Percentiles rank a stretch among this genome's conserved stretches.
Evolutionary conservation across 1,140 invertebrate species (phyloP).

Genomic region (Maniola jurtina): DNA sequence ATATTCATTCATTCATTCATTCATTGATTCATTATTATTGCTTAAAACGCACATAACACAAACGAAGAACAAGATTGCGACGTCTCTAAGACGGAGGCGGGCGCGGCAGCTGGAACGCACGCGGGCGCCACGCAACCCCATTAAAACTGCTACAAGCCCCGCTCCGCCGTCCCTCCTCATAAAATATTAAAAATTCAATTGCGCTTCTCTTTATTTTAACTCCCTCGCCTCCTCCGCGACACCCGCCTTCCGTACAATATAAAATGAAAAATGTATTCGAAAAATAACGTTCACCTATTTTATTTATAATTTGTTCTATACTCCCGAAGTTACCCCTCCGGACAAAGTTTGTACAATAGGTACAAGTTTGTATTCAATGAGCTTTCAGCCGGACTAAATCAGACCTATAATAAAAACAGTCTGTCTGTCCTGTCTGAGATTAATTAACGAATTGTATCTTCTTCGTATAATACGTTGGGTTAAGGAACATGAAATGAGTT

Average conservation of each 20-base stretch:
- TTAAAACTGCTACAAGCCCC: conserved; percentile 70
- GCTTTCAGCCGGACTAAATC: too few relatives aligned
- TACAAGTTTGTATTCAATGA: too few relatives aligned
- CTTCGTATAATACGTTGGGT: too few relatives aligned
- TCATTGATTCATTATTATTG: too few relatives aligned
- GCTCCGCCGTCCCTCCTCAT: conserved; percentile 71
- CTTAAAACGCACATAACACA: too few relatives aligned
- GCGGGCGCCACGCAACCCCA: conserved; percentile 60
- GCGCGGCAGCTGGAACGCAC: conserved; percentile 18
- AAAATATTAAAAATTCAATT: conserved; percentile 81
- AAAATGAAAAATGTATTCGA: conserved; percentile 79
- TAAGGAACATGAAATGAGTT: too few relatives aligned
- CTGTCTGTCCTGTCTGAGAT: too few relatives aligned
- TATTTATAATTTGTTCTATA: conserved; percentile 77
- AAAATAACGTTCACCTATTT: conserved; percentile 75
- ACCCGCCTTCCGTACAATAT: conserved; percentile 71
- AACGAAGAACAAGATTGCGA: too few relatives aligned
- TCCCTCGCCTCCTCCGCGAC: conserved; percentile 60
- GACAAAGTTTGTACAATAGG: conserved; percentile 23
- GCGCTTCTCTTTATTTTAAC: conserved; percentile 80
- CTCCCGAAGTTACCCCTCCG: conserved; percentile 23
- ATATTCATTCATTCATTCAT: too few relatives aligned
- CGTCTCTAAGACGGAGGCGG: background rate
- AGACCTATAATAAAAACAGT: too few relatives aligned
- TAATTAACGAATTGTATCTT: too few relatives aligned